Base-by-base conservation (phyloP, 2,888 invertebrate genomes). In the Sepiola atlantica region DNA sequence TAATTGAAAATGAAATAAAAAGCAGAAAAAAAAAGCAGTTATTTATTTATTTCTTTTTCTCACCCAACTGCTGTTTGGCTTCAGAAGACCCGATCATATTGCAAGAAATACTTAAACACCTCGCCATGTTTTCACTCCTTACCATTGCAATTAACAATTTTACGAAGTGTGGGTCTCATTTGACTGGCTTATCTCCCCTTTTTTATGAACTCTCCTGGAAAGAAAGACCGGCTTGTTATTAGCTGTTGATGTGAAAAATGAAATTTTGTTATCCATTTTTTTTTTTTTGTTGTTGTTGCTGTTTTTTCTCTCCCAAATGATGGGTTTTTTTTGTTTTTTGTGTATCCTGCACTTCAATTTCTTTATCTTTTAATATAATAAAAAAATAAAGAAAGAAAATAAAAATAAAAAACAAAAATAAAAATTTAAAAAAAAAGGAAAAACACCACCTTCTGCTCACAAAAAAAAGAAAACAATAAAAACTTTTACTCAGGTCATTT, bases 51-150 rank as follows among this genome's bases (percentile, higher is more conserved):
- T 77, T 77, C 16, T n/a, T 77, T 45, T n/a, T n/a, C n/a, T n/a
- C n/a, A 16, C 77, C 77, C n/a, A 77, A 77, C 77, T 77, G n/a
- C 77, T 77, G 77, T n/a, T 77, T 77, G 77, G n/a, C 77, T 77
- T 77, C n/a, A n/a, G n/a, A 28, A 10, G n/a, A 77, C 4, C n/a
- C 18, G n/a, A 77, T 32, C n/a, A 77, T 77, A 77, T 77, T 77
- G 77, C 77, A 77, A 77, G n/a, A 77, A 77, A 77, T 77, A 77
- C n/a, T 77, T 77, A 21, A 77, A 77, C 21, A 77, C 18, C n/a
- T 77, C 16, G n/a, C 77, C 8, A 45, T 45, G n/a, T n/a, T 61
- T 61, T 77, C n/a, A n/a, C n/a, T 14, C 45, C 77, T 32, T 77
- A 77, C 12, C n/a, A 77, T 12, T 77, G 77, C 77, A 77, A 77